Conservation (phyloP, 2,888 invertebrate genomes). For the Stramonita haemastoma region DNA sequence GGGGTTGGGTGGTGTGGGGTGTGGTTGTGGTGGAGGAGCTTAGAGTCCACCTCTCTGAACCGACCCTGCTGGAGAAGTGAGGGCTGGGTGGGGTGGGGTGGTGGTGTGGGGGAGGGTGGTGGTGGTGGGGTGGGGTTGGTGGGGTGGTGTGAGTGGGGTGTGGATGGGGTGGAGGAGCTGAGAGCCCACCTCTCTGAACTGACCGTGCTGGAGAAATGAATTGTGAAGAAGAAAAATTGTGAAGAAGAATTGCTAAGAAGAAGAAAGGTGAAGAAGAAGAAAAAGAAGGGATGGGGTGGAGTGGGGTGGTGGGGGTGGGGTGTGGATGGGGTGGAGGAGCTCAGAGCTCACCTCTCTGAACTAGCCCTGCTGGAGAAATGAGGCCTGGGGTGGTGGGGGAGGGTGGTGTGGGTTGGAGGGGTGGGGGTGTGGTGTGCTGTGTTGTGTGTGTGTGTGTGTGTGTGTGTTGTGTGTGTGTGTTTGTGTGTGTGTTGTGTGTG, state of each 20-base stretch:
- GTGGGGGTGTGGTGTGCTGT: no score
- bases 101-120: not conserved
- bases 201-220: not conserved
- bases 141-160: no score
- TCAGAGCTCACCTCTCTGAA: no score
- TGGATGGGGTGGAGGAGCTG: constrained; percentile 17
- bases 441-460: no score
- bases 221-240: no score
- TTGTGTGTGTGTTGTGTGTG: no score
- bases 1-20: not conserved
- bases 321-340: not conserved
- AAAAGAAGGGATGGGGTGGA: not conserved
- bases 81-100: not conserved
- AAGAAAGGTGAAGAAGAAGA: not conserved
- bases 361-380: not conserved
- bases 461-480: no score
- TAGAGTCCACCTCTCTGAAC: no score
- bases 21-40: not conserved
- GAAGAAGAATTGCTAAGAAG: not conserved
- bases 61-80: not conserved
- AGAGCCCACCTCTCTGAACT: constrained; percentile 34
- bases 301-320: not conserved
- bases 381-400: no score
- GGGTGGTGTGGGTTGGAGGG: no score
- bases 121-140: no score